These are phyloP conservation scores for Orientallactaga sibirica DNA, from an alignment of 2,797 vertebrate genomes.

Conservation along the genomic window DNA sequence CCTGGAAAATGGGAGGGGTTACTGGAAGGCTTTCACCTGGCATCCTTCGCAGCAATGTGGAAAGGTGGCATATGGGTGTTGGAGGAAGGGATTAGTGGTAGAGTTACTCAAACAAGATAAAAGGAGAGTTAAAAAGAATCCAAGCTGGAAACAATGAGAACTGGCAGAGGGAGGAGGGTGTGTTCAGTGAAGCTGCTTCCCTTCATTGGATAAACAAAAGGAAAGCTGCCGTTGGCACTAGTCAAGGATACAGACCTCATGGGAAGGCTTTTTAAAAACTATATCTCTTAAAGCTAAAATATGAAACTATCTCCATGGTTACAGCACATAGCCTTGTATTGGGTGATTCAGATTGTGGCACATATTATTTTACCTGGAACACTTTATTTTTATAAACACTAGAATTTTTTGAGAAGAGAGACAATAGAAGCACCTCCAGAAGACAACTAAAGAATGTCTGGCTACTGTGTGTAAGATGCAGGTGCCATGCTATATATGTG, in stretches of 20 bases:
- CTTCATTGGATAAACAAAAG: slow-evolving; percentile 51
- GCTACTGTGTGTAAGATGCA: not conserved
- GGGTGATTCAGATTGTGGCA: slow-evolving; percentile 35
- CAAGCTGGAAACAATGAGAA: slow-evolving; percentile 18
- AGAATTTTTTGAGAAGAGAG: not conserved
- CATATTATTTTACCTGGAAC: slow-evolving; percentile 70
- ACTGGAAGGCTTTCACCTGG: not conserved
- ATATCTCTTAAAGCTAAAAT: slow-evolving; percentile 65
- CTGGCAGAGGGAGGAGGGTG: not conserved
- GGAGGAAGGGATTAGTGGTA: not conserved
- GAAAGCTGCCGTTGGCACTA: slow-evolving; percentile 10
- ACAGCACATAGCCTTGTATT: slow-evolving; percentile 73
- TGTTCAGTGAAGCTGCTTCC: not conserved
- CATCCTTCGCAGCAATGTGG: not conserved
- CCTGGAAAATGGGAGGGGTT: not conserved
- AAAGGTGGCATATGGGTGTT: not conserved
- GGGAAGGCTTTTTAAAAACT: slow-evolving; percentile 52
- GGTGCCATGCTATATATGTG: not conserved
- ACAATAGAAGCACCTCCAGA: not conserved
- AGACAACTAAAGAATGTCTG: not conserved
- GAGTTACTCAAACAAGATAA: not conserved
- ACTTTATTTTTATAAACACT: slow-evolving; percentile 55
- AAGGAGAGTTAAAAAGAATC: not conserved
- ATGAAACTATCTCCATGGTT: slow-evolving; percentile 79
- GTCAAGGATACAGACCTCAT: slow-evolving; percentile 66